Percentiles rank a stretch among this genome's conserved stretches.
Evolutionary conservation across 2,113 vertebrate genomes (phyloP).

Genomic region (Anseranas semipalmata): DNA sequence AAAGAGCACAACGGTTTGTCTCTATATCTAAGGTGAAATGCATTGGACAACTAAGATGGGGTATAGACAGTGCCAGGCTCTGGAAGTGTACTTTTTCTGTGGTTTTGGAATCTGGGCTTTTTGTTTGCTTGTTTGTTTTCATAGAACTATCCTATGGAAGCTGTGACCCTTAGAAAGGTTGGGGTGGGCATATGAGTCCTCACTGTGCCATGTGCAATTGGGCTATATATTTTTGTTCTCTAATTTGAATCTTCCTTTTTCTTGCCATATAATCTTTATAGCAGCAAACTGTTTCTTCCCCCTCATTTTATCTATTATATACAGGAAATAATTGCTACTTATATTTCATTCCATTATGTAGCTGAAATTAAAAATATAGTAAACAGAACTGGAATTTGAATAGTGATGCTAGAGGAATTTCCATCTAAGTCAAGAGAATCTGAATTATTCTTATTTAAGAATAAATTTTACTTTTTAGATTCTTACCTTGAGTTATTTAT

Average conservation of each 20-base stretch:
- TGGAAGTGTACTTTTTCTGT: not conserved
- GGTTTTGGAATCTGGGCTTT: not conserved
- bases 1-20: not conserved
- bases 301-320: not conserved
- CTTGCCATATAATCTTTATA: not conserved
- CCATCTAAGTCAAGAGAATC: conserved; percentile 20
- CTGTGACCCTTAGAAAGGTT: not conserved
- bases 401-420: not conserved
- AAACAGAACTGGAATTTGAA: conserved; percentile 21
- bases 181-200: not conserved
- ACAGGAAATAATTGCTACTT: not conserved
- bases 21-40: not conserved
- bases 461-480: conserved; percentile 51
- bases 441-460: conserved; percentile 50
- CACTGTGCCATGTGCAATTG: not conserved
- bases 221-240: not conserved
- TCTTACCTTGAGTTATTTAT: conserved; percentile 58
- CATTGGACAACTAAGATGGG: not conserved
- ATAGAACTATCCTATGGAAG: not conserved
- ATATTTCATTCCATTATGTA: not conserved
- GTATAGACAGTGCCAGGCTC: not conserved
- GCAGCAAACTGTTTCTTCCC: not conserved
- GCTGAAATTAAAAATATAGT: conserved; percentile 27
- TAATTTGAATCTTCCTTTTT: not conserved
- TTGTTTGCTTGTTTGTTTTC: not conserved